A percentile compares a stretch with the other conserved stretches of the same genome.
Evolutionary conservation across 2,888 invertebrate genomes (phyloP).

Genomic region (Drosophila eohydei): DNA sequence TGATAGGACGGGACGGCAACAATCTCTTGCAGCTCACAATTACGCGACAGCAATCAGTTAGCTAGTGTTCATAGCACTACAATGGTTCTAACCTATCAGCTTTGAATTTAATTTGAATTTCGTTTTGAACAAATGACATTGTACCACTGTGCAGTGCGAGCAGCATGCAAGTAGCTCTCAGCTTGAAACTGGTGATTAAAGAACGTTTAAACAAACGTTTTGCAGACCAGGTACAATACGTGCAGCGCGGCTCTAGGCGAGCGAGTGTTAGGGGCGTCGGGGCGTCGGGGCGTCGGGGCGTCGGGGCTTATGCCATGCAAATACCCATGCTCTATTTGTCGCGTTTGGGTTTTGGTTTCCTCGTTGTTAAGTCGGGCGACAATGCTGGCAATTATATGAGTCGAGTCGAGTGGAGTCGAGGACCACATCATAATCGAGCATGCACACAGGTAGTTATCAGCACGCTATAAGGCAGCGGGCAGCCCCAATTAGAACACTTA

Average conservation of each 20-base stretch:
- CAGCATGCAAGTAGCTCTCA: constrained; percentile 2
- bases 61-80: too few relatives aligned
- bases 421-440: constrained; percentile 18
- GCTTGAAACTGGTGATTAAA: constrained; percentile 29
- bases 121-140: not conserved
- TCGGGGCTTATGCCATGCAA: not conserved
- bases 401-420: not conserved
- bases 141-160: constrained; percentile 26
- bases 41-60: too few relatives aligned
- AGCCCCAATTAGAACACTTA: constrained; percentile 59
- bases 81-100: too few relatives aligned
- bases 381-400: constrained; percentile 27
- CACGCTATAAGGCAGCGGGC: constrained; percentile 32
- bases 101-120: not conserved
- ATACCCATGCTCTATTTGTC: constrained; percentile 7
- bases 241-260: not conserved
- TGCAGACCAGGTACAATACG: constrained; percentile 16
- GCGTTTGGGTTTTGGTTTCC: constrained; percentile 28
- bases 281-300: too few relatives aligned
- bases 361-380: constrained; percentile 33
- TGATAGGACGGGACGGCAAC: constrained; percentile 7
- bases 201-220: constrained; percentile 52
- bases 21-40: constrained; percentile 7
- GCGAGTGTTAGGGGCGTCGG: not conserved
- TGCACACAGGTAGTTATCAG: constrained; percentile 37